Conservation (phyloP, 2,888 invertebrate species). For the Amphimallon solstitiale region DNA sequence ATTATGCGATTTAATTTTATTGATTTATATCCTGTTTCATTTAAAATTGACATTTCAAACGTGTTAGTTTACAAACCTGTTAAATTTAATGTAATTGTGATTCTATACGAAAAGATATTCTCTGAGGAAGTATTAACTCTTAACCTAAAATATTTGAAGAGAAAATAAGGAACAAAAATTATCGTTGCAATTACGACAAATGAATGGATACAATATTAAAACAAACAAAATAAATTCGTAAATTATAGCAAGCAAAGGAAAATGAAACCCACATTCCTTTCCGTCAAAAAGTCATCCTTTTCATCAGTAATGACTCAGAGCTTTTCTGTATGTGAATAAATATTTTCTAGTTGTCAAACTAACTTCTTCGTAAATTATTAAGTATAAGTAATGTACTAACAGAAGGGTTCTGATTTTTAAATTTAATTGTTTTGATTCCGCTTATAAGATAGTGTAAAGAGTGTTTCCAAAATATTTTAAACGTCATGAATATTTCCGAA, state of each 20-base stretch:
- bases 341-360: conserved; percentile 5
- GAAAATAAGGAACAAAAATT: too few relatives aligned
- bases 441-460: conserved; percentile 18
- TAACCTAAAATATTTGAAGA: too few relatives aligned
- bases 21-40: too few relatives aligned
- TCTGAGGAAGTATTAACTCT: too few relatives aligned
- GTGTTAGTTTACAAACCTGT: too few relatives aligned
- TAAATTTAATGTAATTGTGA: too few relatives aligned
- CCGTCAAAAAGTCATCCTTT: conserved; percentile 26
- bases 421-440: conserved; percentile 15
- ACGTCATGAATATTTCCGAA: too few relatives aligned
- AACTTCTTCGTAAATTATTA: neutral
- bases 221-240: neutral
- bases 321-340: conserved; percentile 43
- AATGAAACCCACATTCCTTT: conserved; percentile 12
- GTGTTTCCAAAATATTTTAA: too few relatives aligned
- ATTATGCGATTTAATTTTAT: too few relatives aligned
- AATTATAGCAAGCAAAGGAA: neutral
- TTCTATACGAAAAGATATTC: too few relatives aligned
- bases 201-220: neutral
- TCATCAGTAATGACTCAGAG: conserved; percentile 46
- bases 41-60: too few relatives aligned
- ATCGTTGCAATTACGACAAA: too few relatives aligned
- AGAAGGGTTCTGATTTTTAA: conserved; percentile 44
- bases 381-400: conserved; percentile 39